Evolutionary conservation across 2,113 vertebrate species (phyloP), one percentile per base, ranked within the genome.

Genomic region (Aegithalos caudatus): DNA sequence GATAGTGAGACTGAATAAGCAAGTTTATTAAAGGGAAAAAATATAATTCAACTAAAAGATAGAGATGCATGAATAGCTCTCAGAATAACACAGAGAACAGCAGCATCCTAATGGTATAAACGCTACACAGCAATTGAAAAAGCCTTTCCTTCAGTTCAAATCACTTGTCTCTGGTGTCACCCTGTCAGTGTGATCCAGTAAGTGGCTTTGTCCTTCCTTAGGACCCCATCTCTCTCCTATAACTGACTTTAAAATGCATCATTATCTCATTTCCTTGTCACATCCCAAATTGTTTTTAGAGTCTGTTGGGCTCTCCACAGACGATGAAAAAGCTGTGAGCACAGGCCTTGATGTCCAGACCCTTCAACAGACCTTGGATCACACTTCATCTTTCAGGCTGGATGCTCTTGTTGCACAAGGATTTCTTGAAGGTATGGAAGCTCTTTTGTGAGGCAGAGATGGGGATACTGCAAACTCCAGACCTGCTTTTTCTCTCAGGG

Each of bases 11-110:
- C 85, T 94, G 91, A 93, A 94, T 88, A 95, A 96, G 80, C 79
- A 86, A 83, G 85, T 94, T 95, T 94, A 88, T 97, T 95, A 94
- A 92, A 78, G 51, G 44, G 14, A 66, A 94, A 83, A 81, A 94
- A 60, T 44, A 90, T 64, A 6, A 81, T 90, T 93, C 60, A 84
- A 11, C 85, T 94, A 25, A 90, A 92, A 92, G 79, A 82, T n/a
- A 85, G 71, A 77, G 82, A 71, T 57, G 44, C 72, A 53, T 8
- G 40, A 96, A 53, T 66, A 71, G 28, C 18, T 71, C 69, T 71
- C 38, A 78, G 90, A 93, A 81, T 82, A 96, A 44, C 45, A 66
- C 0, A 1, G 8, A 33, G 81, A 82, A 47, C 1, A 2, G 45
- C 38, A 81, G 62, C 53, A 70, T n/a, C 21, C 45, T 85, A 27